phyloP scores from a whole-genome alignment of 2,888 invertebrate genomes.

The Phasia obesa region DNA sequence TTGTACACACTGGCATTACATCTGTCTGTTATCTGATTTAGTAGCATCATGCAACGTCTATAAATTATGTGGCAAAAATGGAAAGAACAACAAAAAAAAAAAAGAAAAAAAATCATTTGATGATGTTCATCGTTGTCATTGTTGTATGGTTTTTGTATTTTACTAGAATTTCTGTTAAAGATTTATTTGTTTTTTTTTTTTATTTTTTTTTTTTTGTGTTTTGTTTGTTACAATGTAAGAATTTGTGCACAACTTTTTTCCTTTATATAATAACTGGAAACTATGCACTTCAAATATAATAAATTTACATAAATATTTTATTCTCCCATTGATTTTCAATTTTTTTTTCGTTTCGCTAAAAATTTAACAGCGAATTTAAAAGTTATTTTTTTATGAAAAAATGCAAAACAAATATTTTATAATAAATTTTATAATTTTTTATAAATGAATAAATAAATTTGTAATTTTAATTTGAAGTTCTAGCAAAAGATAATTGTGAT shows the following conservation, averaged over 20 bases:
- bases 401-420: no score
- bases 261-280: conserved; percentile 28
- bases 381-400: no score
- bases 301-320: conserved; percentile 41
- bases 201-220: background rate
- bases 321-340: background rate
- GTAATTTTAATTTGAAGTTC: no score
- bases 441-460: no score
- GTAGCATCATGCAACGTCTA: conserved; percentile 66
- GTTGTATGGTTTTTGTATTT: background rate
- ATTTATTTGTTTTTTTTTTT: background rate
- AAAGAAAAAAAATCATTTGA: conserved; percentile 3
- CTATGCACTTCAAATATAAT: background rate
- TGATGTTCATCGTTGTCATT: conserved; percentile 47
- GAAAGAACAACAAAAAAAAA: background rate
- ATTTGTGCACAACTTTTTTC: background rate
- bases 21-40: conserved; percentile 58
- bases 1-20: background rate
- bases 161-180: background rate
- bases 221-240: conserved; percentile 9
- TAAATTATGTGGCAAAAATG: conserved; percentile 58
- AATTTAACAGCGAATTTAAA: no score
- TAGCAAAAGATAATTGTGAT: no score
- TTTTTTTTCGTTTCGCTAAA: background rate
- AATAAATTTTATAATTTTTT: no score